Percentiles rank a stretch among this genome's conserved stretches.
phyloP scores from a whole-genome alignment of 2,888 invertebrate species.

The Augochlorella aurata region DNA sequence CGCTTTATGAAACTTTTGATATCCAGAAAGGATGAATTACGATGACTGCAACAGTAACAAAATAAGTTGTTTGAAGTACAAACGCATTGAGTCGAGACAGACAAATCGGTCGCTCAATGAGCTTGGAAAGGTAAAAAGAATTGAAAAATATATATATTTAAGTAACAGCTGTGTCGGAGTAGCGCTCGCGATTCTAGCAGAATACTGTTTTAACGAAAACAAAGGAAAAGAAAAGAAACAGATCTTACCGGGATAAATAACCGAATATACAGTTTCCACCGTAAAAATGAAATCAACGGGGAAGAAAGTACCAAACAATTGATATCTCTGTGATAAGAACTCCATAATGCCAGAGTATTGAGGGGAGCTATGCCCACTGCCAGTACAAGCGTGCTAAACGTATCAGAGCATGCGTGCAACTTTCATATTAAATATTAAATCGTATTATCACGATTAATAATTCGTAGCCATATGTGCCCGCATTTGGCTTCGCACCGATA shows the following conservation, averaged over 20 bases:
- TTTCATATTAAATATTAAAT: constrained; percentile 53
- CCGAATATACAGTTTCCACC: constrained; percentile 1
- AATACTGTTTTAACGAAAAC: constrained; percentile 17
- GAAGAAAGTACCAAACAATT: constrained; percentile 75
- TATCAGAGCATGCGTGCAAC: constrained; percentile 50
- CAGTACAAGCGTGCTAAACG: constrained; percentile 71
- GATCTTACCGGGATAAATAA: constrained; percentile 27
- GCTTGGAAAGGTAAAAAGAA: constrained; percentile 12
- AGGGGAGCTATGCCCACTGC: constrained; percentile 78
- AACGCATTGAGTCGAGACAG: constrained; percentile 14
- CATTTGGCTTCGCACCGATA: constrained; percentile 26
- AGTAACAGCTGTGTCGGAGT: constrained; percentile 20
- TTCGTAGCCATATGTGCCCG: constrained; percentile 30
- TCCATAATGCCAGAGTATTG: constrained; percentile 76
- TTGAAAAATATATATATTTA: constrained; percentile 21
- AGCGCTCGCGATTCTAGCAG: constrained; percentile 25
- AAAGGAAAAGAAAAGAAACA: background rate
- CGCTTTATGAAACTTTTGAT: constrained; percentile 14
- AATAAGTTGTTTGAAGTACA: constrained; percentile 37
- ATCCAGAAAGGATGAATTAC: background rate
- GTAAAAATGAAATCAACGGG: constrained; percentile 25
- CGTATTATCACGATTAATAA: constrained; percentile 28
- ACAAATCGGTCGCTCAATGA: constrained; percentile 7
- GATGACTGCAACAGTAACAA: constrained; percentile 12
- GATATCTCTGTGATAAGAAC: constrained; percentile 78